Evolutionary conservation across 1,140 invertebrate genomes (phyloP).

Genomic region (Babylonia areolata): DNA sequence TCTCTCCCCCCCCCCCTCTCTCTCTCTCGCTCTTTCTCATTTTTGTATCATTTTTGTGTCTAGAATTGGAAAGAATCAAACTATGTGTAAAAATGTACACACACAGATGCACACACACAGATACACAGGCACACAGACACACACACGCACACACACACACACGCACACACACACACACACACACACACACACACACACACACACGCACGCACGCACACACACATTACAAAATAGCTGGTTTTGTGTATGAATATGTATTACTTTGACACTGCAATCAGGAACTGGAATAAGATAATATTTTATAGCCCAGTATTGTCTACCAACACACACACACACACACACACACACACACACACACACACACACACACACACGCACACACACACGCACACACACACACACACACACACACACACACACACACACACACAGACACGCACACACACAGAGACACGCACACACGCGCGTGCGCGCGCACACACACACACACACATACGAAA

Average conservation of each 20-base stretch:
- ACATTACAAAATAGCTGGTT: too few relatives aligned
- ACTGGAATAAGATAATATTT: too few relatives aligned
- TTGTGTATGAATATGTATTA: too few relatives aligned
- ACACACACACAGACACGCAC: neutral
- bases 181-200: conserved; percentile 13
- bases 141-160: neutral
- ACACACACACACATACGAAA: too few relatives aligned
- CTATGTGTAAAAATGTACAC: neutral
- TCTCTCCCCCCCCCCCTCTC: neutral
- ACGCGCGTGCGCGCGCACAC: neutral
- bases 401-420: neutral
- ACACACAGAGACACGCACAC: neutral
- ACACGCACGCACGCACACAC: conserved; percentile 17
- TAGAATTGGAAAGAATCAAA: too few relatives aligned
- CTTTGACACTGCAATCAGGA: too few relatives aligned
- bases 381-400: neutral
- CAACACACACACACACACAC: conserved; percentile 6
- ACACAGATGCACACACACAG: too few relatives aligned
- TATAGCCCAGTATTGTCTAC: too few relatives aligned
- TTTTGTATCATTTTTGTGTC: too few relatives aligned
- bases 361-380: neutral
- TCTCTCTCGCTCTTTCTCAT: neutral
- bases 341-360: neutral
- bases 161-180: conserved; percentile 16
- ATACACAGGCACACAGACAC: neutral